These are phyloP conservation scores for Oscheius sp. DNA, from an alignment of 2,888 invertebrate genomes.

Conservation along the genomic window DNA sequence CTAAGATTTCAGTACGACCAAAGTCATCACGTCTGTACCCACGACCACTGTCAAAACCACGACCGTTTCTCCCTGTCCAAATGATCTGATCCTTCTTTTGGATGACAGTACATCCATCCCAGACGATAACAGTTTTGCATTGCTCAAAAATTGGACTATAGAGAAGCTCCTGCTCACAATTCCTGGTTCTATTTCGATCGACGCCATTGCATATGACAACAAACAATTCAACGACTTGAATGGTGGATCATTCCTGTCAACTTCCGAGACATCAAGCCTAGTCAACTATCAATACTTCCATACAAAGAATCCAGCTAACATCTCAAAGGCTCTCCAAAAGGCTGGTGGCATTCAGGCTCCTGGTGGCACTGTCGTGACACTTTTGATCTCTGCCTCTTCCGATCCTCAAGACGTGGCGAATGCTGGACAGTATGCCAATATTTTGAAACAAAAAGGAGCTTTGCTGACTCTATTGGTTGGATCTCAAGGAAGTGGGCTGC, in stretches of 20 bases:
- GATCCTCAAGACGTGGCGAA: background rate
- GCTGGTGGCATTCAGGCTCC: background rate
- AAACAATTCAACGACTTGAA: background rate
- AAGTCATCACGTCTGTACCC: background rate
- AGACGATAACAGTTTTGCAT: background rate
- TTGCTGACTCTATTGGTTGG: conserved; percentile 11
- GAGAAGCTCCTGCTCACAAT: background rate
- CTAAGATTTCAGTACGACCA: background rate
- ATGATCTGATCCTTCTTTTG: conserved; percentile 16
- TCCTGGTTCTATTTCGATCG: background rate
- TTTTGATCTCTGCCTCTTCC: conserved; percentile 10
- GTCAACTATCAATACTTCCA: background rate
- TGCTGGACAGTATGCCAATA: background rate
- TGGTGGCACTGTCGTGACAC: conserved; percentile 1
- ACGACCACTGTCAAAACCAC: background rate
- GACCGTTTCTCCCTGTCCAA: background rate
- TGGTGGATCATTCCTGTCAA: background rate
- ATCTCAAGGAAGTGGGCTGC: background rate
- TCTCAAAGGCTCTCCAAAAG: conserved; percentile 13
- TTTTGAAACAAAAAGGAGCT: conserved; percentile 4
- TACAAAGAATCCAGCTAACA: background rate
- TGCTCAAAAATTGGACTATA: conserved; percentile 22
- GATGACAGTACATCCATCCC: conserved; percentile 16
- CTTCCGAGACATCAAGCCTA: no score
- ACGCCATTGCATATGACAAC: conserved; percentile 7